These are phyloP conservation scores for Hystrix brachyura DNA, from an alignment of 2,113 vertebrate species.

Conservation along the genomic window DNA sequence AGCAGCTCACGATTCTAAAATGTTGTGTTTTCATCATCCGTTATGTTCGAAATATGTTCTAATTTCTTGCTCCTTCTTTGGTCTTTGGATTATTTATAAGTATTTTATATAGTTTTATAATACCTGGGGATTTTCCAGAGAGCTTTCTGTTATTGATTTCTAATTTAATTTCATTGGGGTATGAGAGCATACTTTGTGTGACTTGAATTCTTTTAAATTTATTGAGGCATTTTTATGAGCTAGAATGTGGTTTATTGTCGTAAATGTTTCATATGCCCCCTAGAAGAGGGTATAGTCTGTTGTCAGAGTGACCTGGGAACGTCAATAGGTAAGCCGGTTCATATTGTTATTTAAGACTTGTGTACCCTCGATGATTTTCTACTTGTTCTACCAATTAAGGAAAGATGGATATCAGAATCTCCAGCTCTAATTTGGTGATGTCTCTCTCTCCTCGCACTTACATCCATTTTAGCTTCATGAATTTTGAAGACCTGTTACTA, in stretches of 20 bases:
- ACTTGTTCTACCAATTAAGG: background rate
- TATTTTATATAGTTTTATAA: constrained; percentile 36
- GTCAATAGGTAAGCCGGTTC: background rate
- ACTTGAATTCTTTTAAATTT: constrained; percentile 49
- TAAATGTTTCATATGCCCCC: constrained; percentile 38
- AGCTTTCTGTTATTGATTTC: constrained; percentile 51
- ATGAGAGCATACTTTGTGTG: background rate
- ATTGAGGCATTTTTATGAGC: background rate
- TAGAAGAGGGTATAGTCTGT: background rate
- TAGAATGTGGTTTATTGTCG: constrained; percentile 8
- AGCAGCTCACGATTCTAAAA: background rate
- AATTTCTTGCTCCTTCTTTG: background rate
- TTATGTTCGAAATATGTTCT: constrained; percentile 22
- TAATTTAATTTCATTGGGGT: constrained; percentile 37
- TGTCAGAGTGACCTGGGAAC: background rate
- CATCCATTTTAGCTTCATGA: background rate
- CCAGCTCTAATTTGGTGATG: background rate
- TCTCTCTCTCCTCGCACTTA: background rate
- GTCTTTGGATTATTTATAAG: constrained; percentile 49
- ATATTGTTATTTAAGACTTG: background rate
- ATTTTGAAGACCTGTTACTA: background rate
- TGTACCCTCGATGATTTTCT: background rate
- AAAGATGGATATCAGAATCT: background rate
- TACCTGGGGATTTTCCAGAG: background rate
- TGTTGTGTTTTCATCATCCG: background rate